Evolutionary conservation across 2,888 invertebrate genomes (phyloP), one percentile per base, ranked within the genome.

Genomic region (Spisula subtruncata): DNA sequence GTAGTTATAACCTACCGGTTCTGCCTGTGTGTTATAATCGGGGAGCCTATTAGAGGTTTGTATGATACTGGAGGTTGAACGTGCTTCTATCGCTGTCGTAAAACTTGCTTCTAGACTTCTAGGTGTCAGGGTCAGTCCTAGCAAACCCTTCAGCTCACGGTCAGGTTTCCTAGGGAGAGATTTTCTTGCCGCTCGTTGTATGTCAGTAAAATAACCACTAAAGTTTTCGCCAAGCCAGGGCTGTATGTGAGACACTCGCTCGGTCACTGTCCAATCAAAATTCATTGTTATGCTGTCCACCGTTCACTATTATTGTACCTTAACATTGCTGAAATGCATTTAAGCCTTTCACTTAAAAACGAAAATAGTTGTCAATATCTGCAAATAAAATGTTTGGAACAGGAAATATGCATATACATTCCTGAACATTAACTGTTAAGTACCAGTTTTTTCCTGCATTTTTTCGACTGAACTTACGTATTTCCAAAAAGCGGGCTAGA

Each of bases 201-300:
- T 91, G 51, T 90, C 91, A n/a, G 91, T 91, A 60, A 91, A 90
- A 41, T 91, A 91, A 12, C 91, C 91, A 25, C 56, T 25, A 35
- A 91, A 91, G 16, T 79, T 41, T 54, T 89, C 89, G 18, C n/a
- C 54, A 14, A 32, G 75, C 86, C 89, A 85, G 0, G 88, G 81
- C 12, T 89, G 89, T 32, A 60, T 51, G 25, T 54, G 20, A 25
- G 82, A 48, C 5, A 35, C 41, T 41, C 41, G 54, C 18, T 85
- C 86, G 2, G 89, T 88, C 0, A 90, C 83, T 12, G 91, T 71
- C 91, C 91, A 91, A 32, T 81, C 84, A 60, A 91, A 87, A 84
- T 82, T 87, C 89, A 91, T 91, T 60, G 79, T 25, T 16, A 48
- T n/a, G 41, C 18, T n/a, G 12, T 60, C 12, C 60, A 25, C n/a